Conservation (phyloP, 2,888 invertebrate genomes). For the Microctonus hyperodae region DNA sequence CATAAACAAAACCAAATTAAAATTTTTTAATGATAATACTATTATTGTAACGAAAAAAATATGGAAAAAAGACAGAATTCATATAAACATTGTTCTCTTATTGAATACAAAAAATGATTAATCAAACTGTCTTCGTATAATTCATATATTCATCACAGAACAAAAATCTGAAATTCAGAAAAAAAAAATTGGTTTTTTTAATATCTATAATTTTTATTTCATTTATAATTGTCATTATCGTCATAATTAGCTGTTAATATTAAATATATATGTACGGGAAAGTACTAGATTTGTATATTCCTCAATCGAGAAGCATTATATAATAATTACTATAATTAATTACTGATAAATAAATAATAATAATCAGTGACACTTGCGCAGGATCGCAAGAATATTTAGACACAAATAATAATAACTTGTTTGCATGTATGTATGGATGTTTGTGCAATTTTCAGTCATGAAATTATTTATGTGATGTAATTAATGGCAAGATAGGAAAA, state of each 20-base stretch:
- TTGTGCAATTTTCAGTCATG: background rate
- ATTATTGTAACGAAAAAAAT: background rate
- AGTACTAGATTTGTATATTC: conserved; percentile 18
- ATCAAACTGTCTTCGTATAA: conserved; percentile 3
- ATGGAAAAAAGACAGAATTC: background rate
- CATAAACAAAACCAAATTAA: background rate
- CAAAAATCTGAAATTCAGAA: background rate
- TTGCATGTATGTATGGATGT: background rate
- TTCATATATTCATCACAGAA: background rate
- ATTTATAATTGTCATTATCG: background rate
- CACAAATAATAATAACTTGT: background rate
- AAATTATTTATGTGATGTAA: background rate
- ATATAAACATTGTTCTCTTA: background rate
- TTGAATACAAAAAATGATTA: background rate
- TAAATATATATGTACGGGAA: background rate
- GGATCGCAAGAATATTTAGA: conserved; percentile 4
- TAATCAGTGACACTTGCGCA: background rate
- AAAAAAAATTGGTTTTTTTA: background rate
- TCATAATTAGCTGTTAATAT: background rate
- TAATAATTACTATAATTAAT: conserved; percentile 5
- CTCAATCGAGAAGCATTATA: background rate
- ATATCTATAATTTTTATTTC: background rate
- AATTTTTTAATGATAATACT: background rate
- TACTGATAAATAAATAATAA: background rate
- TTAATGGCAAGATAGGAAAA: background rate